Evolutionary conservation across 30 jellyfish, hydroid and myxozoan species (phyloP), one percentile per base, ranked within the genome.

Genomic region (Nemopilema nomurai): DNA sequence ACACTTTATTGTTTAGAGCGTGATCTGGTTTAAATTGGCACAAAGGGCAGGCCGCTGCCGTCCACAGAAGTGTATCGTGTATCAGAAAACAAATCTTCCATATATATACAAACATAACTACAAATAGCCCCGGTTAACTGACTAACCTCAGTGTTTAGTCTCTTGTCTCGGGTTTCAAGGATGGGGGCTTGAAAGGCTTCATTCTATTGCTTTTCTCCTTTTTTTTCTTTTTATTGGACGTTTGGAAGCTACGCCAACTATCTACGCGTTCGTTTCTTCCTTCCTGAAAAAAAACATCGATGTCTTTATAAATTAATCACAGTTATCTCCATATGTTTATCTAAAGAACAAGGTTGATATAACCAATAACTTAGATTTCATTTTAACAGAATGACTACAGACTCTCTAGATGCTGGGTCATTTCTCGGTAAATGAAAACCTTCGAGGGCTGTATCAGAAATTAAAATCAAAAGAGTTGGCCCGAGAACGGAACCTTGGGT

Each of bases 201-300:
- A 81, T 79, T 69, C 70, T 73, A 67, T 74, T 66, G 25, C 76
- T 28, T 23, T 87, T 57, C 28, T 79, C 77, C 23, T 62, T 74
- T 80, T 88, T n/a, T n/a, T n/a, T 89, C 91, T 89, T 89, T 71
- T 90, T 86, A 64, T 83, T 88, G 24, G 87, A 68, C 4, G 93
- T 89, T 62, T 93, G 98, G 69, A 93, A 93, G 71, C 84, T 83
- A 25, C 98, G 81, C 98, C 98, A 93, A 74, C 96, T 93, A 71
- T 89, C 94, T 19, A 93, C 98, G 4, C 98, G 84, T 27, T 85
- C 96, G 30, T 94, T 93, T 63, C 98, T 82, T 24, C 91, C 89
- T 72, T 92, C 98, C 98, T 92, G 70, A 83, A 53, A 68, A 25
- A 32, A n/a, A n/a, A n/a, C n/a, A n/a, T n/a, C n/a, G n/a, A n/a